A percentile compares a stretch with the other conserved stretches of the same genome.
Conservation (phyloP, 2,113 vertebrate species). For the Rana temporaria region DNA sequence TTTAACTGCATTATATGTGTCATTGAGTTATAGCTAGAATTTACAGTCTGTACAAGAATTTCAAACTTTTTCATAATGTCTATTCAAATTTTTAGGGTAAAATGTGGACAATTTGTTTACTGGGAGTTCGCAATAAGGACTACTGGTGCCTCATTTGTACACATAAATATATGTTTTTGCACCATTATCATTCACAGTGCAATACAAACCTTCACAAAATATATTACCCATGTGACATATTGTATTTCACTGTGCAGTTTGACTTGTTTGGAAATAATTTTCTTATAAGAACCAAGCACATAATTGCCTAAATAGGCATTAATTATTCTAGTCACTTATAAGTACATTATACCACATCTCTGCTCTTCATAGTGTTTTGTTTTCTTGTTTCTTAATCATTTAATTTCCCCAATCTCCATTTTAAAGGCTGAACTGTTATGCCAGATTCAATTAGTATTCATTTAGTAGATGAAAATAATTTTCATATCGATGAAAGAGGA, state of each 20-base stretch:
- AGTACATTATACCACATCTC: neutral
- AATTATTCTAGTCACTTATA: neutral
- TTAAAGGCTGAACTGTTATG: neutral
- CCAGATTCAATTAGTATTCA: slow-evolving; percentile 7
- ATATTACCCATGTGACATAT: neutral
- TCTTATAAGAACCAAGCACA: neutral
- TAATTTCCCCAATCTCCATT: slow-evolving; percentile 14
- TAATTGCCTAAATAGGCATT: slow-evolving; percentile 25
- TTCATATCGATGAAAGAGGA: slow-evolving; percentile 31
- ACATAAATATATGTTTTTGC: no score
- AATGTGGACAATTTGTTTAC: no score
- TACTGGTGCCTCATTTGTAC: no score
- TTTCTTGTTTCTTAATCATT: slow-evolving; percentile 7
- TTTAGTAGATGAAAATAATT: slow-evolving; percentile 23
- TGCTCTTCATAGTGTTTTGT: slow-evolving; percentile 9
- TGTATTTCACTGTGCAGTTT: neutral
- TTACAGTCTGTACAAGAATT: no score
- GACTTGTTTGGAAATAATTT: neutral
- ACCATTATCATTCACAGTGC: neutral
- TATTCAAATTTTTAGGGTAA: no score
- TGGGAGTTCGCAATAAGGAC: no score
- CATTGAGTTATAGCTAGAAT: no score
- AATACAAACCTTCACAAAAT: slow-evolving; percentile 1
- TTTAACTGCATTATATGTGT: no score
- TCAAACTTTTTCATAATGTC: no score